Evolutionary conservation across 1,140 invertebrate genomes (phyloP).

Genomic region (Danaus melanippus): DNA sequence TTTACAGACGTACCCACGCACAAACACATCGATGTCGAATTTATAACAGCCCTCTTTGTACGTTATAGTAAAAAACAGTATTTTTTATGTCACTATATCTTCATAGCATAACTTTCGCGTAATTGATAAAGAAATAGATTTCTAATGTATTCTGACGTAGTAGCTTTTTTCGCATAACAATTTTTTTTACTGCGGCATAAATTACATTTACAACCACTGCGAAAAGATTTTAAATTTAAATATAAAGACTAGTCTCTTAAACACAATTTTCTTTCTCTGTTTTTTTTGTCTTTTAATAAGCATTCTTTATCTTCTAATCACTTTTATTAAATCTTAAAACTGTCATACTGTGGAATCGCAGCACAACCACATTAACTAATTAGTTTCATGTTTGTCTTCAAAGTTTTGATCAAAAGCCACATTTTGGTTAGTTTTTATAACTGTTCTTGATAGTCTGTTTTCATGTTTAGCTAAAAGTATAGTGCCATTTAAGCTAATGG

Average conservation of each 20-base stretch:
- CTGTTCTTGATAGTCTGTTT: background rate
- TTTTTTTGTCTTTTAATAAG: conserved; percentile 10
- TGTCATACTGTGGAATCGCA: conserved; percentile 15
- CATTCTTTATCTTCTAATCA: conserved; percentile 5
- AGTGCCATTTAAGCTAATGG: too few relatives aligned
- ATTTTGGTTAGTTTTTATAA: background rate
- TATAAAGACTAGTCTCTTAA: too few relatives aligned
- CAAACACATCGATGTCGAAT: too few relatives aligned
- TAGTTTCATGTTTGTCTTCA: conserved; percentile 15
- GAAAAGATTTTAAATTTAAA: too few relatives aligned
- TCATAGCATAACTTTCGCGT: too few relatives aligned
- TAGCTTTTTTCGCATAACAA: background rate
- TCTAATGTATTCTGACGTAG: background rate
- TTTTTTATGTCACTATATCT: too few relatives aligned
- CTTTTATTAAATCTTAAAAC: conserved; percentile 9
- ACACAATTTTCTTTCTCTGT: background rate
- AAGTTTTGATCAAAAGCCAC: conserved; percentile 16
- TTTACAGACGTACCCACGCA: too few relatives aligned
- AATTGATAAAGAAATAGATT: background rate
- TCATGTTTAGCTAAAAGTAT: background rate
- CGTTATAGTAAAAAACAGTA: too few relatives aligned
- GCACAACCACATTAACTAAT: conserved; percentile 16
- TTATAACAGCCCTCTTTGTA: too few relatives aligned
- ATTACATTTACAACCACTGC: too few relatives aligned
- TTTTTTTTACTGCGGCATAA: too few relatives aligned